Percentiles rank a stretch among this genome's conserved stretches.
Evolutionary conservation across 2,113 vertebrate genomes (phyloP).

Genomic region (Arvicanthis niloticus): DNA sequence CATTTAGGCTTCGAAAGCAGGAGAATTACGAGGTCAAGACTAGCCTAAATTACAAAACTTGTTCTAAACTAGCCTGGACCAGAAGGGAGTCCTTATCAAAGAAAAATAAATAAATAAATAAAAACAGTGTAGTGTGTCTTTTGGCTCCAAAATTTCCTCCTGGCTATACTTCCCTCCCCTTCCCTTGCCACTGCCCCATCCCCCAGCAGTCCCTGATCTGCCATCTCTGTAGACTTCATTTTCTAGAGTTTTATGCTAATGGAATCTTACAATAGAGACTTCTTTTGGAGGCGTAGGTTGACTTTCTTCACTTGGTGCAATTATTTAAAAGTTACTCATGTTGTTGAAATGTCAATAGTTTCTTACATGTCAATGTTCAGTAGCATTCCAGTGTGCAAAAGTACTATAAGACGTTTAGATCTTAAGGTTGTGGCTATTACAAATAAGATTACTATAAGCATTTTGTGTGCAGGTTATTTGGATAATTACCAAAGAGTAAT

Average conservation of each 20-base stretch:
- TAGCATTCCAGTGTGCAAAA: neutral
- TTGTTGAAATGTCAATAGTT: neutral
- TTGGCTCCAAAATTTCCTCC: neutral
- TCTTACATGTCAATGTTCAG: slow-evolving; percentile 20
- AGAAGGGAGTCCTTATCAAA: neutral
- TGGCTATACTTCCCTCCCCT: neutral
- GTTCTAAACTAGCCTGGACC: neutral
- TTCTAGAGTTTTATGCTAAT: slow-evolving; percentile 10
- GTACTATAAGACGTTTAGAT: neutral
- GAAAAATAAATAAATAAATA: neutral
- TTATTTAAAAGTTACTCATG: slow-evolving; percentile 8
- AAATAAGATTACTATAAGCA: slow-evolving; percentile 14
- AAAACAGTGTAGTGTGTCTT: neutral
- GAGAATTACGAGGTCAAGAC: neutral
- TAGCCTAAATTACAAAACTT: neutral
- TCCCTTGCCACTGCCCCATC: neutral
- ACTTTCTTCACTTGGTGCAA: neutral
- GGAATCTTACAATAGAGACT: neutral
- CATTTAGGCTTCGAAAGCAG: neutral
- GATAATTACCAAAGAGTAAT: neutral
- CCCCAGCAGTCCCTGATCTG: neutral
- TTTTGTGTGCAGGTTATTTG: neutral
- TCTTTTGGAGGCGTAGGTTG: neutral
- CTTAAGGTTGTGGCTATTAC: slow-evolving; percentile 41
- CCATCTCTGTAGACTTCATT: neutral